Evolutionary conservation across 2,797 vertebrate species (phyloP).

Genomic region (Sarcophilus harrisii): DNA sequence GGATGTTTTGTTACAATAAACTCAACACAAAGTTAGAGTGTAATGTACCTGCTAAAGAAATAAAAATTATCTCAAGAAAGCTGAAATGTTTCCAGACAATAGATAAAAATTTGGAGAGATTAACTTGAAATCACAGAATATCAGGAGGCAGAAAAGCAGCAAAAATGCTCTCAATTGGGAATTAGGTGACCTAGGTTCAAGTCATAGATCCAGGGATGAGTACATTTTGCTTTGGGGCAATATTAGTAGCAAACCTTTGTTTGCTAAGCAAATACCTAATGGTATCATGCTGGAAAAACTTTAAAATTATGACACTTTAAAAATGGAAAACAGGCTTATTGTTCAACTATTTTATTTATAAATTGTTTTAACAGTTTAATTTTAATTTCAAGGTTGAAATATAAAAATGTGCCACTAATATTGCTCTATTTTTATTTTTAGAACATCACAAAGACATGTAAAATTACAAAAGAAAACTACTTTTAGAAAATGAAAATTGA

Average conservation of each 20-base stretch:
- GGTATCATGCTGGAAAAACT: neutral
- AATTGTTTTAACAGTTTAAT: neutral
- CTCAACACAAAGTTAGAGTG: neutral
- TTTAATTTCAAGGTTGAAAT: neutral
- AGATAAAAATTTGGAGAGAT: neutral
- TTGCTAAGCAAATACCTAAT: neutral
- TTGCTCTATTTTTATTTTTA: neutral
- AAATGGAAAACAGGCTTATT: neutral
- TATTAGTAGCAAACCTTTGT: neutral
- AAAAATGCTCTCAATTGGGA: neutral
- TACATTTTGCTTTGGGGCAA: neutral
- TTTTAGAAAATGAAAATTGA: neutral
- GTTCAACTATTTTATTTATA: neutral
- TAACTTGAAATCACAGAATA: neutral
- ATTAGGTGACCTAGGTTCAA: neutral
- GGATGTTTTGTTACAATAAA: neutral
- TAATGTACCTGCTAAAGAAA: neutral
- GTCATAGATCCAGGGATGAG: neutral
- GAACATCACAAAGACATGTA: neutral
- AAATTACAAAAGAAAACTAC: neutral
- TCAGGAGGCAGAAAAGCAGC: neutral
- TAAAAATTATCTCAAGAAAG: neutral
- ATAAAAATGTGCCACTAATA: neutral
- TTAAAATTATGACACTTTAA: neutral
- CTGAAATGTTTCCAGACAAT: neutral